A percentile compares a stretch with the other conserved stretches of the same genome.
phyloP scores from a whole-genome alignment of 2,797 vertebrate species.

The Apogon hyalosoma region DNA sequence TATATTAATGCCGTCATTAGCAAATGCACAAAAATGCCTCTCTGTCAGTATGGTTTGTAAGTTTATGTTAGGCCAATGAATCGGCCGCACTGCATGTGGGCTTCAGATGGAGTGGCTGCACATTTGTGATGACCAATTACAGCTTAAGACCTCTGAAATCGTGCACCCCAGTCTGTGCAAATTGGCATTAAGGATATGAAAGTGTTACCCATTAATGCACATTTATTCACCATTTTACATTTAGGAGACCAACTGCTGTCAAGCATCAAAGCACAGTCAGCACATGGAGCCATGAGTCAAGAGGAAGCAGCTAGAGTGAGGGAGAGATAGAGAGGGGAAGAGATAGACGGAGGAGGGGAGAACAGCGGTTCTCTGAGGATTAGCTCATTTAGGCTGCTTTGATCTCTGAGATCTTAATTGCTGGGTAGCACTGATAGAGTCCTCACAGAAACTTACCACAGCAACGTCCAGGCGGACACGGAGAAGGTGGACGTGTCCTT shows the following conservation, averaged over 20 bases:
- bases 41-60: conserved; percentile 3
- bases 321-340: conserved; percentile 36
- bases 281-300: conserved; percentile 62
- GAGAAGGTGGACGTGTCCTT: conserved; percentile 44
- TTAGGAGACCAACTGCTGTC: conserved; percentile 67
- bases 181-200: conserved; percentile 69
- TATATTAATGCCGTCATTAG: conserved; percentile 30
- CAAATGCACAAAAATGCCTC: conserved; percentile 20
- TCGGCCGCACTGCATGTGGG: conserved; percentile 31
- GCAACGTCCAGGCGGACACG: conserved; percentile 38
- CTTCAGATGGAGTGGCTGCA: conserved; percentile 37
- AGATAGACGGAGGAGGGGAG: conserved; percentile 45
- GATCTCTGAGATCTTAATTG: conserved; percentile 83
- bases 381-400: conserved; percentile 79
- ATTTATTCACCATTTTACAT: conserved; percentile 72
- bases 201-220: conserved; percentile 69
- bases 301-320: conserved; percentile 64
- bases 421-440: conserved; percentile 74
- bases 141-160: conserved; percentile 60
- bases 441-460: conserved; percentile 56
- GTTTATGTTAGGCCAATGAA: conserved; percentile 3
- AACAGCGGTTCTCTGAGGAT: conserved; percentile 71
- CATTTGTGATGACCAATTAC: conserved; percentile 63
- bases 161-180: conserved; percentile 52
- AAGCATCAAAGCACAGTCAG: conserved; percentile 71